Evolutionary conservation across 2,113 vertebrate species (phyloP), one percentile per base, ranked within the genome.

Genomic region (Salminus brasiliensis): DNA sequence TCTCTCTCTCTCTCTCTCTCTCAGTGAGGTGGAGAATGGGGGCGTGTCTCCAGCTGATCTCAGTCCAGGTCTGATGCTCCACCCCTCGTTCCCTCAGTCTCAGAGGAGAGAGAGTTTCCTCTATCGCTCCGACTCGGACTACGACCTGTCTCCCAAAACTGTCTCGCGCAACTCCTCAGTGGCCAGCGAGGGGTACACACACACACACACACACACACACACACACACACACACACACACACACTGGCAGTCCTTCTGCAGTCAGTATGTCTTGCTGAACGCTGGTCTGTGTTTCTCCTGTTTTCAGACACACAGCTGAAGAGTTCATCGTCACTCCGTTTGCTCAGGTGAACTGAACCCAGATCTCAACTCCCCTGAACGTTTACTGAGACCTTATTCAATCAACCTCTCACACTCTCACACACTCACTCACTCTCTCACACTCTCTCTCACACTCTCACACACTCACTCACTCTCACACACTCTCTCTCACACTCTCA

Each of bases 261-360:
- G 1, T 15, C 43, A 45, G 43, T 45, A 15, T 45, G 43, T 15
- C 12, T 45, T 45, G 12, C 2, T 15, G 12, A 15, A 45, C 4
- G 15, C 16, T 47, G 15, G 5, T 41, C 32, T 39, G 55, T 53
- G n/a, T 5, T 30, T 13, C 18, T 25, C 23, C 29, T 34, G 71
- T 39, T 86, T 70, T 71, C 87, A 97, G 96, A 77, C 95, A 97
- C 1, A 92, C 94, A 81, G 95, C 92, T 81, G 96, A 97, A 90
- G 96, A 97, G 91, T 92, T 96, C 88, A 97, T 97, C 0, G 96
- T 98, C 84, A 98, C 96, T 0, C 96, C 96, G 0, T 97, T 98
- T 47, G 96, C 96, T 78, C 96, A 97, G 93, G 96, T 97, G 73
- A 88, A 92, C 63, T 21, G 63, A 25, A 29, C 52, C 21, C n/a